Percentiles rank a stretch among this genome's conserved stretches.
These are phyloP conservation scores for Eulemur rufifrons DNA, from an alignment of 2,113 vertebrate genomes.

Conservation along the genomic window DNA sequence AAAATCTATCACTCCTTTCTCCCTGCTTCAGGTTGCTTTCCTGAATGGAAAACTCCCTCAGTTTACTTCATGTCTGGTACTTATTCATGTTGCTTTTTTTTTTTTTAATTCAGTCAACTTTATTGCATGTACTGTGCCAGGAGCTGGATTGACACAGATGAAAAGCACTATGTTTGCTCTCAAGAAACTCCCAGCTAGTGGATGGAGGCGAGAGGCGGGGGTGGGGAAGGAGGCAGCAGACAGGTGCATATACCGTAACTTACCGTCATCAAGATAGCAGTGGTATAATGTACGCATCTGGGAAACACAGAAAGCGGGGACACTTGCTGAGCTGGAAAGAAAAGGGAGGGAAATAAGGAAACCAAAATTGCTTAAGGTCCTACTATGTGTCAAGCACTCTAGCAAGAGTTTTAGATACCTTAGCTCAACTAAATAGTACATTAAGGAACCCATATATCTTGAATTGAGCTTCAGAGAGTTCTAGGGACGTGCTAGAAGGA, in stretches of 20 bases:
- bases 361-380: neutral
- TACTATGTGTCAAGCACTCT: neutral
- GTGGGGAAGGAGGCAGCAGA: neutral
- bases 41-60: neutral
- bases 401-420: neutral
- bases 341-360: neutral
- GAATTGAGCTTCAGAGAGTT: neutral
- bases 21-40: neutral
- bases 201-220: neutral
- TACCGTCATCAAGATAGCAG: neutral
- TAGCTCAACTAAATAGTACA: neutral
- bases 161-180: neutral
- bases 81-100: neutral
- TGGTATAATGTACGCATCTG: neutral
- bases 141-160: neutral
- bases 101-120: neutral
- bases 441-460: neutral
- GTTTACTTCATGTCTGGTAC: neutral
- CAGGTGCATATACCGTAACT: neutral
- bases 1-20: neutral
- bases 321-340: slow-evolving; percentile 26
- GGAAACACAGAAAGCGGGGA: neutral
- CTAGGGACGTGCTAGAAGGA: neutral
- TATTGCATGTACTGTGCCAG: neutral
- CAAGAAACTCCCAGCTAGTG: neutral